Conservation (phyloP, 2,888 invertebrate genomes). For the Marronus borbonicus region DNA sequence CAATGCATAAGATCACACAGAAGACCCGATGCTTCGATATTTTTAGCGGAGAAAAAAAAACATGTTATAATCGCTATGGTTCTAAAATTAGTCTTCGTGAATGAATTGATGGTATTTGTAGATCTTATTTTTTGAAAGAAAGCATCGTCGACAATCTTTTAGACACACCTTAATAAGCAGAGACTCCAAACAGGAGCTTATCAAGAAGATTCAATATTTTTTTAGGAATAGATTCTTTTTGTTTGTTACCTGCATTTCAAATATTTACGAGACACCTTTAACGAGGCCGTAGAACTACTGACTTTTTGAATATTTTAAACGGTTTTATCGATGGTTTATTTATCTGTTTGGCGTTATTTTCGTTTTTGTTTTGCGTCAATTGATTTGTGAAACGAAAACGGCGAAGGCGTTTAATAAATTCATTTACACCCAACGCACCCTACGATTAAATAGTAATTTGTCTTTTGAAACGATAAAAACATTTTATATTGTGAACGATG, state of each 20-base stretch:
- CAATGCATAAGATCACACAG: constrained; percentile 1
- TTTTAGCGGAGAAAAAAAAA: constrained; percentile 4
- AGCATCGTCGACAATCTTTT: not conserved
- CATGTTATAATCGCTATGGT: not conserved
- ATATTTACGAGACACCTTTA: too few relatives aligned
- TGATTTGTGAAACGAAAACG: not conserved
- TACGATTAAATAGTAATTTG: constrained; percentile 35
- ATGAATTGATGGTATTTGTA: constrained; percentile 7
- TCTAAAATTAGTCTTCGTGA: constrained; percentile 16
- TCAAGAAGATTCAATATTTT: not conserved
- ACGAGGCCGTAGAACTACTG: too few relatives aligned
- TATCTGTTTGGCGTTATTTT: not conserved
- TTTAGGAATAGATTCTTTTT: too few relatives aligned
- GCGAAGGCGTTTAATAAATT: constrained; percentile 17
- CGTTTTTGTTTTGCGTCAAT: not conserved
- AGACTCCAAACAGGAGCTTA: not conserved
- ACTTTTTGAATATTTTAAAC: constrained; percentile 6
- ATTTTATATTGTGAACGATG: not conserved
- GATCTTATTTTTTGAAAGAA: not conserved
- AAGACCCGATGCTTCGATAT: not conserved
- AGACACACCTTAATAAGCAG: not conserved
- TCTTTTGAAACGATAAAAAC: constrained; percentile 18
- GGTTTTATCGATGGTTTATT: not conserved
- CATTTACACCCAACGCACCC: not conserved
- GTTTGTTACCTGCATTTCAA: too few relatives aligned